Percentiles rank a stretch among this genome's conserved stretches.
phyloP scores from a whole-genome alignment of 2,888 invertebrate genomes.

The Apocheima hispidaria region DNA sequence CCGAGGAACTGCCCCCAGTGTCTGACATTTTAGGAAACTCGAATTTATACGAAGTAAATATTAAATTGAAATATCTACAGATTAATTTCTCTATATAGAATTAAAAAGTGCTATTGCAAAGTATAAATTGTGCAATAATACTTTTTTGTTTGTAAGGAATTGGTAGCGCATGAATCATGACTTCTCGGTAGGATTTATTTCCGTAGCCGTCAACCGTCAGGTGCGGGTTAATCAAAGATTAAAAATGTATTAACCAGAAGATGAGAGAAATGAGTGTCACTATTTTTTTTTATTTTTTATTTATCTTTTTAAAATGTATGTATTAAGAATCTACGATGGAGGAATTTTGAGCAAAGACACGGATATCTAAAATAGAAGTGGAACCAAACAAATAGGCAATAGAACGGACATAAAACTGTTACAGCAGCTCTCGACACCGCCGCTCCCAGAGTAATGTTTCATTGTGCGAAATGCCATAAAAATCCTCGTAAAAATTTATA shows the following conservation, averaged over 20 bases:
- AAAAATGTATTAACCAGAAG: too few species aligned
- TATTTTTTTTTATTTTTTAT: too few species aligned
- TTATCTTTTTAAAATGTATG: background rate
- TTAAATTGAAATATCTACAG: too few species aligned
- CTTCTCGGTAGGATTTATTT: constrained; percentile 34
- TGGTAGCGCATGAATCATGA: constrained; percentile 14
- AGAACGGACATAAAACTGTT: constrained; percentile 64
- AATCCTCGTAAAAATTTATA: constrained; percentile 78
- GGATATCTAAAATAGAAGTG: constrained; percentile 46
- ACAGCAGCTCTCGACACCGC: constrained; percentile 54
- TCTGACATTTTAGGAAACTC: too few species aligned
- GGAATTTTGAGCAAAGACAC: constrained; percentile 3
- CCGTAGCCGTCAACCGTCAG: constrained; percentile 28
- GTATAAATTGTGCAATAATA: too few species aligned
- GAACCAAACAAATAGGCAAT: constrained; percentile 61
- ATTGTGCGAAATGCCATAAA: constrained; percentile 78
- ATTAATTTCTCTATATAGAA: too few species aligned
- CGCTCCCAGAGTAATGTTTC: constrained; percentile 68
- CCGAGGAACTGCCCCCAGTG: too few species aligned
- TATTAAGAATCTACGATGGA: background rate
- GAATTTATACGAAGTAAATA: too few species aligned
- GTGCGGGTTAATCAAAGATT: constrained; percentile 12
- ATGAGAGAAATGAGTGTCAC: too few species aligned
- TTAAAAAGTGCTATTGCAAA: too few species aligned
- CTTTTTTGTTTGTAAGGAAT: constrained; percentile 12